phyloP scores from a whole-genome alignment of 2,797 vertebrate genomes.

The Mionectes olivaceus region DNA sequence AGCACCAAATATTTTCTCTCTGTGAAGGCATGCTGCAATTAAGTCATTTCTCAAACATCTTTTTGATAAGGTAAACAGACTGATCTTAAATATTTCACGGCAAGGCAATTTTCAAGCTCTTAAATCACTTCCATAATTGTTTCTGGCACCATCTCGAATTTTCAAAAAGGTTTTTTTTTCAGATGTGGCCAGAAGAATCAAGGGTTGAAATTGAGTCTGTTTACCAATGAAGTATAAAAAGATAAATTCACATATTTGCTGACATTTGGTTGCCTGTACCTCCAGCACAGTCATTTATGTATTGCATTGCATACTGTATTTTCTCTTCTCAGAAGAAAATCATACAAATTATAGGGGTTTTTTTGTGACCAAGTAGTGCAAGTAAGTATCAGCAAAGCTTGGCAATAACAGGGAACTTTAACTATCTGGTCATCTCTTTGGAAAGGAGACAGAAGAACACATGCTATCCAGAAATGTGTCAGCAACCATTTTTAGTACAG shows the following conservation, averaged over 20 bases:
- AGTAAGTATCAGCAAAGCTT: neutral
- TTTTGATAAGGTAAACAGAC: conserved; percentile 58
- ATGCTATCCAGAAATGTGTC: neutral
- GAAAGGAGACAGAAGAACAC: neutral
- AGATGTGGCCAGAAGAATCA: conserved; percentile 20
- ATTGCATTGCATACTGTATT: neutral
- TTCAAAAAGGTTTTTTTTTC: conserved; percentile 8
- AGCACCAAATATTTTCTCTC: conserved; percentile 19
- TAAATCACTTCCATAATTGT: conserved; percentile 41
- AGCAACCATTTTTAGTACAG: neutral
- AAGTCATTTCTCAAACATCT: conserved; percentile 54
- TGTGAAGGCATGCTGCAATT: conserved; percentile 53
- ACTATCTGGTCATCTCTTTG: neutral
- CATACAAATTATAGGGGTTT: neutral
- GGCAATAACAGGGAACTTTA: neutral
- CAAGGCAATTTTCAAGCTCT: conserved; percentile 55
- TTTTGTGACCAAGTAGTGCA: neutral
- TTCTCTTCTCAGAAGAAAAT: neutral
- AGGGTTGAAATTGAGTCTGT: conserved; percentile 24
- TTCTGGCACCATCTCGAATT: conserved; percentile 54
- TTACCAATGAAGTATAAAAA: neutral
- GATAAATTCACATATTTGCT: neutral
- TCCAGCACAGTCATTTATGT: neutral
- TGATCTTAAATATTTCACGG: conserved; percentile 61
- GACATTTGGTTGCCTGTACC: neutral